Base-by-base conservation (phyloP, 1,140 invertebrate species). In the Carposina sasakii region DNA sequence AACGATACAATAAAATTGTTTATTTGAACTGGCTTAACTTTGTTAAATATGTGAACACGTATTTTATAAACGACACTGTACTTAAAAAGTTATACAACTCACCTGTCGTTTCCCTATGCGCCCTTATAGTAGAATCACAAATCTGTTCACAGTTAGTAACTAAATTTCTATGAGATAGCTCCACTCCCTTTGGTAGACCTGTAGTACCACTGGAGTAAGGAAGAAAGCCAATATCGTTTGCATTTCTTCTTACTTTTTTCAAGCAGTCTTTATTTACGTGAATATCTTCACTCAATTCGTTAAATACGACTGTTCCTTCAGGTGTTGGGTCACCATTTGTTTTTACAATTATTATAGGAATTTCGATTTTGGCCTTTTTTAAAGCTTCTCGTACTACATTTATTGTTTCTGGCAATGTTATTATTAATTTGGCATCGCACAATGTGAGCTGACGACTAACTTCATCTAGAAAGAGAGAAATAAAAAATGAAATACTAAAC, bases 181-280 rank as follows among this genome's bases (percentile, higher is more conserved):
- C 89, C 0, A 97, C 95, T 10, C 94, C 95, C 87, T 97, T 98
- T 1, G 96, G 94, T 44, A 93, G 65, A 17, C 96, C 95, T 15
- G 95, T 97, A 1, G 95, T 97, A 15, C 95, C 95, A 68, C 94
- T 96, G 0, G 94, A 92, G 73, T 89, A 92, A 8, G 90, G 90
- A 41, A 92, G 54, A 42, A 91, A 75, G 39, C 86, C 82, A 9
- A 88, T 69, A 58, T 90, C 89, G 19, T 88, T 73, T 1, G 60
- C 20, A 46, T 60, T 69, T 40, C 85, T 66, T 53, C 76, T 81
- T 1, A 82, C 76, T 60, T 77, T 52, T 58, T 81, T 86, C 26
- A 87, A 63, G 56, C 77, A 82, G 4, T 79, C 76, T 28, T 85
- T 85, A 30, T 90, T 86, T 5, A 86, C 72, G 34, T 73, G 61